These are phyloP conservation scores for Oeneis ivallda DNA, from an alignment of 2,888 invertebrate species.

Conservation along the genomic window DNA sequence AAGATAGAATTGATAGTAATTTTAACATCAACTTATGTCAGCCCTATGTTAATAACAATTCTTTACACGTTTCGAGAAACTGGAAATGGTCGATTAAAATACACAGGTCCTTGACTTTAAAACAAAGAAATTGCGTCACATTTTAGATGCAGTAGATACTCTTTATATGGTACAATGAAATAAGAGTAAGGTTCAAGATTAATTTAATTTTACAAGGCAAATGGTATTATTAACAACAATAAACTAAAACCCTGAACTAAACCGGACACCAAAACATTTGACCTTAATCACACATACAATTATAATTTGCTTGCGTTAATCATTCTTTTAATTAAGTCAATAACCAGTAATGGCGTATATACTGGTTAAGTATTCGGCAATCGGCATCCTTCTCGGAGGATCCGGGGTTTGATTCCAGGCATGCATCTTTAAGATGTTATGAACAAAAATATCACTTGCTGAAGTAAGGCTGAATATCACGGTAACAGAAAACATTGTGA, in stretches of 20 bases:
- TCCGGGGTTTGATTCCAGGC: too few species aligned
- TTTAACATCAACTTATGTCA: slow-evolving; percentile 5
- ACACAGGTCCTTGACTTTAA: slow-evolving; percentile 64
- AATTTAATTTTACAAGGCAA: not conserved
- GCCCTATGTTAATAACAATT: slow-evolving; percentile 49
- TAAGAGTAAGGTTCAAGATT: not conserved
- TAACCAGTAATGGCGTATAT: too few species aligned
- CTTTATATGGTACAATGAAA: slow-evolving; percentile 6
- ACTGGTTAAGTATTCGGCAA: too few species aligned
- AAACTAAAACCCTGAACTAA: not conserved
- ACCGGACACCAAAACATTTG: not conserved
- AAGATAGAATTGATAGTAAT: not conserved
- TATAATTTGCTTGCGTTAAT: too few species aligned
- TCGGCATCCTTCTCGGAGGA: too few species aligned
- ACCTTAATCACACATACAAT: too few species aligned
- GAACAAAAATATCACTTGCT: too few species aligned
- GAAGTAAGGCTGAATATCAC: too few species aligned
- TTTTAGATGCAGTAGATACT: slow-evolving; percentile 17
- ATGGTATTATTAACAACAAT: too few species aligned
- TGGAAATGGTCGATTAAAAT: slow-evolving; percentile 57
- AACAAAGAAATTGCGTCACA: slow-evolving; percentile 43
- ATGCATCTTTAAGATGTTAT: too few species aligned
- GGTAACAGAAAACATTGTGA: too few species aligned
- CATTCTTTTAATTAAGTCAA: too few species aligned
- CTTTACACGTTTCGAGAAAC: slow-evolving; percentile 56